phyloP scores from a whole-genome alignment of 2,113 vertebrate species.

The Campylomormyrus tamandua region DNA sequence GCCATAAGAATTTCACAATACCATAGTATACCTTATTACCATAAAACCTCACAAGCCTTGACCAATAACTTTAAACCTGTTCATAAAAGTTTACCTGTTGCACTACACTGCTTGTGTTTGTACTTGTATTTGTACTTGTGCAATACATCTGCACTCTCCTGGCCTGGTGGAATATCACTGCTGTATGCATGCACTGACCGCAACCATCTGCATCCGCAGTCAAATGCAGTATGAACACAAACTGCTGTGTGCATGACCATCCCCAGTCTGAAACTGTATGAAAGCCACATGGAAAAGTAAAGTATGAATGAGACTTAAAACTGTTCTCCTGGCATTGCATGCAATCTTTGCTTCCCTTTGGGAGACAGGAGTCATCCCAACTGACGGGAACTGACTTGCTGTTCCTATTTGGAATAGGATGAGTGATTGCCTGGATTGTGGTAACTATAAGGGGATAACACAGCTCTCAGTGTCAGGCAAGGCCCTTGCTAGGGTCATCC shows the following conservation, averaged over 20 bases:
- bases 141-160: neutral
- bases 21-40: neutral
- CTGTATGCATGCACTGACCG: neutral
- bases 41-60: neutral
- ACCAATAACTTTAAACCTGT: neutral
- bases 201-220: neutral
- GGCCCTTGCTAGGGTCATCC: neutral
- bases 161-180: neutral
- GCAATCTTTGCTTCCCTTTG: neutral
- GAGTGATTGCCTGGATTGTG: neutral
- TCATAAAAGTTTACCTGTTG: neutral
- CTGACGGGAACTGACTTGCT: neutral
- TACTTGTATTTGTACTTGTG: too few species aligned
- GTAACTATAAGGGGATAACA: neutral
- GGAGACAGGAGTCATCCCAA: neutral
- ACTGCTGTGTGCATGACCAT: neutral
- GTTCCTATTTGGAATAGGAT: neutral
- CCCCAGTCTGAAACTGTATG: neutral
- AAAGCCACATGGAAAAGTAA: neutral
- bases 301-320: neutral
- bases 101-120: neutral
- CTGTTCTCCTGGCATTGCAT: neutral
- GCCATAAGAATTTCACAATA: neutral
- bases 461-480: neutral
- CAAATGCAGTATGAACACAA: neutral